Base-by-base conservation (phyloP, 2,888 invertebrate genomes). In the Heteromyza rotundicornis region DNA sequence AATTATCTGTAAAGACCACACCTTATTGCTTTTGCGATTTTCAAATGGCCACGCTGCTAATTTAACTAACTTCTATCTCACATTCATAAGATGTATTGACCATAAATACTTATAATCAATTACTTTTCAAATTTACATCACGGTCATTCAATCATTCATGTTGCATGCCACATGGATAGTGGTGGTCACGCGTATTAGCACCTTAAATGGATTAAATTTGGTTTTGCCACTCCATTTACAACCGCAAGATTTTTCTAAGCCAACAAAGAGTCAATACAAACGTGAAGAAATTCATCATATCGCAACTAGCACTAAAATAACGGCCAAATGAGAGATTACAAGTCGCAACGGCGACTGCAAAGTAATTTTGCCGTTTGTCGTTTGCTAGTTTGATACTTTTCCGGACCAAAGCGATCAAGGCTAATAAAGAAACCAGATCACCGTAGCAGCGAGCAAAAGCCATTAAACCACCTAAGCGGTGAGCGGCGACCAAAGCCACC, bases 391-490 rank as follows among this genome's bases (percentile, higher is more conserved):
- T 50, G 40, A 67, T 76, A 75, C 74, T 81, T 80, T 82, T 82
- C 83, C 81, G 82, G 81, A 78, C 82, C 80, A 80, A 27, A n/a
- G 70, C 79, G 78, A 82, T 82, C 81, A 82, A 82, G 83, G 81
- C 82, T 80, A 82, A 79, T 80, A 68, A n/a, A 80, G 82, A 27
- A 63, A 27, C 57, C 22, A 44, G 27, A 47, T 24, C 58, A 52
- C 52, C 57, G 63, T 66, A 62, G 58, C 47, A 64, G 57, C 70
- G 57, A 62, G 59, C 64, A 63, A 64, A 53, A 44, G 5, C 40
- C 40, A 40, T 40, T 40, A 40, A 40, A n/a, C 40, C 40, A n/a
- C 40, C 14, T 40, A 10, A 40, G 3, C 16, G 16, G 10, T n/a
- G 40, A 20, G n/a, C 47, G 17, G 20, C 14, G 2, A 47, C 17